Conservation (phyloP, 1,140 invertebrate species). For the Camponotus floridanus region DNA sequence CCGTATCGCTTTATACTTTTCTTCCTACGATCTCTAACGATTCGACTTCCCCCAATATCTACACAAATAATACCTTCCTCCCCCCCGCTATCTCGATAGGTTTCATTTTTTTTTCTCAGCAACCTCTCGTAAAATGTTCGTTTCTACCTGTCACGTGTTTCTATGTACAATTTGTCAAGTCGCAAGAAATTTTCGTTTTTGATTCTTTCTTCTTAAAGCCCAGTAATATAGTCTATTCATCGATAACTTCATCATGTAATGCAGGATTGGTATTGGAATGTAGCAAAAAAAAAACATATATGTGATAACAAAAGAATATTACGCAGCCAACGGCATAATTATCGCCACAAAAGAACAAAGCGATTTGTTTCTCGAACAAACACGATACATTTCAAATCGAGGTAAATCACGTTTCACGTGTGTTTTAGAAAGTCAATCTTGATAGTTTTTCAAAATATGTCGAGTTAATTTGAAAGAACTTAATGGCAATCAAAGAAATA, state of each 20-base stretch:
- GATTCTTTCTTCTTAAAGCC: background rate
- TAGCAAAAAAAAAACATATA: no score
- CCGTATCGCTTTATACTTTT: constrained; percentile 39
- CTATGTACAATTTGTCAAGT: constrained; percentile 30
- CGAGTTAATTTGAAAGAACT: background rate
- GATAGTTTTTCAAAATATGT: background rate
- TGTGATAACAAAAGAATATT: background rate
- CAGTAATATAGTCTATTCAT: constrained; percentile 15
- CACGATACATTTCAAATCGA: no score
- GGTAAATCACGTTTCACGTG: background rate
- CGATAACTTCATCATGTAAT: background rate
- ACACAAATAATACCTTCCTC: background rate
- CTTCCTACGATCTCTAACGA: constrained; percentile 12
- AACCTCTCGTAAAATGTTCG: constrained; percentile 54
- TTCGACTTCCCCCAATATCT: constrained; percentile 32
- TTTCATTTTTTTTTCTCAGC: background rate
- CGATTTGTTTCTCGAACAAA: no score
- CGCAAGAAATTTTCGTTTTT: constrained; percentile 18
- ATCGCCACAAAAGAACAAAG: background rate
- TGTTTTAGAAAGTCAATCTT: background rate
- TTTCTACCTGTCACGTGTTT: constrained; percentile 55
- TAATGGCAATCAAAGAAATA: no score
- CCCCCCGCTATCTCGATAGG: background rate
- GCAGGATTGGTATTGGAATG: background rate
- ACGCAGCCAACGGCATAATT: background rate